These are phyloP conservation scores for Ichneumon xanthorius DNA, from an alignment of 2,888 invertebrate species.

Conservation along the genomic window DNA sequence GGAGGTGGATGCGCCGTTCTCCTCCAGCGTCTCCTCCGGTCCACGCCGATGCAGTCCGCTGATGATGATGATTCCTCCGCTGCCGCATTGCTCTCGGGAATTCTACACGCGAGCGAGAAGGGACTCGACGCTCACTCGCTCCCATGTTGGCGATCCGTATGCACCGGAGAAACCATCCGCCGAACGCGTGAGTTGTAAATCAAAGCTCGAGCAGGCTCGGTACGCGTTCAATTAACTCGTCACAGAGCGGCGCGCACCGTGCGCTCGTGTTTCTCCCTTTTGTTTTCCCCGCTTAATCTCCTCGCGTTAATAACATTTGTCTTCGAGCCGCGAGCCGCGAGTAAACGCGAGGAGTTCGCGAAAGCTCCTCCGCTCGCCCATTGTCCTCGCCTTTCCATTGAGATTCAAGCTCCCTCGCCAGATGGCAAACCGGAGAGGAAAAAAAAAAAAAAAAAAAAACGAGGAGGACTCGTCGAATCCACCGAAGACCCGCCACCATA, in stretches of 20 bases:
- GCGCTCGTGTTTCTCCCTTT: constrained; percentile 34
- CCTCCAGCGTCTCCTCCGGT: constrained; percentile 47
- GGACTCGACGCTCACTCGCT: background rate
- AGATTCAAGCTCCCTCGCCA: background rate
- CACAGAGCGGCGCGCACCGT: constrained; percentile 64
- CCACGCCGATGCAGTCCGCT: constrained; percentile 21
- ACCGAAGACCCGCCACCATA: constrained; percentile 74
- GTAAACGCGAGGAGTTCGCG: background rate
- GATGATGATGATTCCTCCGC: constrained; percentile 65
- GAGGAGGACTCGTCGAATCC: constrained; percentile 10
- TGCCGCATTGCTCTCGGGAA: constrained; percentile 63
- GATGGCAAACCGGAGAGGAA: background rate
- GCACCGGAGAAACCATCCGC: constrained; percentile 46
- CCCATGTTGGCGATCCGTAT: constrained; percentile 6
- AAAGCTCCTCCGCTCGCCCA: background rate
- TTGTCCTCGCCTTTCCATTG: background rate
- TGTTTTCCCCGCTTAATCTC: constrained; percentile 26
- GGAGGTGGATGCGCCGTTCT: background rate
- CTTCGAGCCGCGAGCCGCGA: constrained; percentile 49
- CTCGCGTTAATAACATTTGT: constrained; percentile 66
- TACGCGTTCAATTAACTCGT: constrained; percentile 74
- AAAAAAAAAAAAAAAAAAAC: background rate
- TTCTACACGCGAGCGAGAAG: constrained; percentile 17
- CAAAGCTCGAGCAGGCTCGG: constrained; percentile 69
- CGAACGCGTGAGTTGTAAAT: constrained; percentile 70